A percentile compares a stretch with the other conserved stretches of the same genome.
phyloP scores from a whole-genome alignment of 2,113 vertebrate genomes.

The Sarotherodon lohbergeri region DNA sequence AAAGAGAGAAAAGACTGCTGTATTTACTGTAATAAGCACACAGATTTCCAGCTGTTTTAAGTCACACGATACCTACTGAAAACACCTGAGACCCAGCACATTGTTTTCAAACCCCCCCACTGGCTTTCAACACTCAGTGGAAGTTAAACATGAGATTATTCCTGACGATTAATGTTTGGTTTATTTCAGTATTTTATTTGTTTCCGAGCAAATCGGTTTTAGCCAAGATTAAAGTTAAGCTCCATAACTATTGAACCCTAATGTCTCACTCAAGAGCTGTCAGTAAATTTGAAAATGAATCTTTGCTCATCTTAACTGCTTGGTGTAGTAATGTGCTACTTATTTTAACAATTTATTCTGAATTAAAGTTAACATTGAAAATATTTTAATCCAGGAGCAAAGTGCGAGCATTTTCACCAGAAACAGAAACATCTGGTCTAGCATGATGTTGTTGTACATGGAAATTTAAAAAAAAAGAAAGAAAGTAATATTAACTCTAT shows the following conservation, averaged over 20 bases:
- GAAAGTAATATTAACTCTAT: too few relatives aligned
- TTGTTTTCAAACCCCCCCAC: background rate
- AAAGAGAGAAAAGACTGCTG: background rate
- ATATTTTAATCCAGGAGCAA: background rate
- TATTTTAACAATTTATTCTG: background rate
- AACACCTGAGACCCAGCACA: background rate
- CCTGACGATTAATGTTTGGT: background rate
- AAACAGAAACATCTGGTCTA: background rate
- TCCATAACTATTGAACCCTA: background rate
- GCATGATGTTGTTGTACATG: background rate
- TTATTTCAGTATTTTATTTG: background rate
- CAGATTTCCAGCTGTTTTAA: background rate
- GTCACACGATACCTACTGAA: background rate
- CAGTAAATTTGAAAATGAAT: background rate
- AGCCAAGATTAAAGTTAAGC: background rate
- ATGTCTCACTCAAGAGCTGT: background rate
- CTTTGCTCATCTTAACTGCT: background rate
- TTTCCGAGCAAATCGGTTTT: background rate
- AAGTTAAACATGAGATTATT: background rate
- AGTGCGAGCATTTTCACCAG: background rate
- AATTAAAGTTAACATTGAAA: background rate
- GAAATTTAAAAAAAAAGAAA: accelerated
- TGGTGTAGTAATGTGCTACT: background rate
- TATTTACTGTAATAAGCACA: background rate
- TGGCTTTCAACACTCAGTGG: background rate